phyloP scores from a whole-genome alignment of 2,888 invertebrate genomes.

The Petrophora chlorosata region DNA sequence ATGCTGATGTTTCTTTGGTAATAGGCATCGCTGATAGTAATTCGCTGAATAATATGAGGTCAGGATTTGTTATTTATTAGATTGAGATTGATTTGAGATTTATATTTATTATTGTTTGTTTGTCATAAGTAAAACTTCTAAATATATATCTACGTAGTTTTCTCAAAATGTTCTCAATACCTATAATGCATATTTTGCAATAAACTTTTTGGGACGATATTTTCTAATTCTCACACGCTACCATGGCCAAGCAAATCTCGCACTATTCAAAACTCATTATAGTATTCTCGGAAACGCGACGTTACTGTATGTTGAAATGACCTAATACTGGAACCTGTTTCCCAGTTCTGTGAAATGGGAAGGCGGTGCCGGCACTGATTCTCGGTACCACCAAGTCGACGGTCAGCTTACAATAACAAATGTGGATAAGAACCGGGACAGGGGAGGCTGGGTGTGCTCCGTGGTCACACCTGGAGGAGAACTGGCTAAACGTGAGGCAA shows the following conservation, averaged over 20 bases:
- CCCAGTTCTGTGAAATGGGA: constrained; percentile 87
- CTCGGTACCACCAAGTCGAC: constrained; percentile 77
- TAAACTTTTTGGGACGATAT: no score
- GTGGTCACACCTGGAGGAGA: constrained; percentile 90
- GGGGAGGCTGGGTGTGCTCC: constrained; percentile 91
- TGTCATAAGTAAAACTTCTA: no score
- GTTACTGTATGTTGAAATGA: not conserved
- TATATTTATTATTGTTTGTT: no score
- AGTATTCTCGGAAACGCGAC: no score
- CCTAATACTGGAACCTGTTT: constrained; percentile 4
- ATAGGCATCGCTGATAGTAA: constrained; percentile 5
- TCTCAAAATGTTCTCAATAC: no score
- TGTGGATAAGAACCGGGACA: constrained; percentile 87
- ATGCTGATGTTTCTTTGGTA: constrained; percentile 18
- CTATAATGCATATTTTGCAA: no score
- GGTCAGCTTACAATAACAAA: constrained; percentile 85
- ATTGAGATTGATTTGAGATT: not conserved
- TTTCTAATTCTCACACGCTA: no score
- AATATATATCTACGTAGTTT: no score
- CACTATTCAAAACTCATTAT: no score
- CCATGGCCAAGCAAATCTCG: no score
- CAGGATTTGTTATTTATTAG: not conserved
- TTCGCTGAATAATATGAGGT: constrained; percentile 12
- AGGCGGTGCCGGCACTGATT: constrained; percentile 76
- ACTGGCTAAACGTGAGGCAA: constrained; percentile 89